These are phyloP conservation scores for Gorsachius goisagi DNA, from an alignment of 2,113 vertebrate species.

Conservation along the genomic window DNA sequence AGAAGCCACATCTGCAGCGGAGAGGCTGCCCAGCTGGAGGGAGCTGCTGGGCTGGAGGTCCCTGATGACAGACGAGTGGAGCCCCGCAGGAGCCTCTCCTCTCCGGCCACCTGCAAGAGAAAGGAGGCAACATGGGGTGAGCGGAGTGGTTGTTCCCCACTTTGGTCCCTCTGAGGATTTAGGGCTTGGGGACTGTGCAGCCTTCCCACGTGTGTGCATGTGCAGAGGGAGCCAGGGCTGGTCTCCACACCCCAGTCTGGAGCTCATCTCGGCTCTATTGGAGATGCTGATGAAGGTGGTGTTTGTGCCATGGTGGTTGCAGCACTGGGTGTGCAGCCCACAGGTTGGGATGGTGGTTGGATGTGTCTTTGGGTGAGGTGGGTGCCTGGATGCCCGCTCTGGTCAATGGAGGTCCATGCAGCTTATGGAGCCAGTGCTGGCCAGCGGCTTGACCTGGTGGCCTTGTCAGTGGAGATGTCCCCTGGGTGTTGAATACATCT, in stretches of 20 bases:
- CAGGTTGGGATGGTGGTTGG: not conserved
- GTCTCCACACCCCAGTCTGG: not conserved
- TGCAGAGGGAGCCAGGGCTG: not conserved
- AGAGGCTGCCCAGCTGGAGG: not conserved
- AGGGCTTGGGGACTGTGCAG: not conserved
- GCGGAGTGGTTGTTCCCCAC: not conserved
- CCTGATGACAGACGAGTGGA: constrained; percentile 64
- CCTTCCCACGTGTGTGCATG: too few relatives aligned
- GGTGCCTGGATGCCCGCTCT: not conserved
- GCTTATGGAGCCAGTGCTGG: not conserved
- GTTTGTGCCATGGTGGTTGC: not conserved
- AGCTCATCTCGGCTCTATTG: not conserved
- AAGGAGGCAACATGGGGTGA: not conserved
- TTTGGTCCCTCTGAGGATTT: not conserved
- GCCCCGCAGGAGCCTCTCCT: constrained; percentile 59
- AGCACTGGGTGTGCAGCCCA: not conserved
- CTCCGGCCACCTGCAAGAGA: constrained; percentile 46
- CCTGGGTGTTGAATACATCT: not conserved
- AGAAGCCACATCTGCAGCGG: constrained; percentile 4
- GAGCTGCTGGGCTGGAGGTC: constrained; percentile 11
- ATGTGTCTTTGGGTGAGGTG: not conserved
- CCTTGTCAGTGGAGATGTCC: not conserved
- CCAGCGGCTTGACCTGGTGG: not conserved
- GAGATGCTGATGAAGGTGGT: not conserved
- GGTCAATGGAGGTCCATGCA: not conserved